These are phyloP conservation scores for Chinchilla lanigera DNA, from an alignment of 2,113 vertebrate species.

Conservation along the genomic window DNA sequence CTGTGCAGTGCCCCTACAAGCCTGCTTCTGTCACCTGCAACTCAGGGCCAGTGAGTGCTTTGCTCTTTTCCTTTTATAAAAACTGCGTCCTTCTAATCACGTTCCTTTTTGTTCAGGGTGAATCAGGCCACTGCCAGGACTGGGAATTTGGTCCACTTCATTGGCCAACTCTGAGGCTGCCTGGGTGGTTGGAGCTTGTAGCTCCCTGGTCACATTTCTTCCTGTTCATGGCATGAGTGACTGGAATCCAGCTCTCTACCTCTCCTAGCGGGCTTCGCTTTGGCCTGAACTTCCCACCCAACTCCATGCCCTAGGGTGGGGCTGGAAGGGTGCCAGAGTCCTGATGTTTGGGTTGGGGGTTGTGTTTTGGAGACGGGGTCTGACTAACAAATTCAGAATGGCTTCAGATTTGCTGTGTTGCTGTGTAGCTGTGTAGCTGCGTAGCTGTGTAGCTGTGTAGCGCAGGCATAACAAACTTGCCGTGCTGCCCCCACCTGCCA, in stretches of 20 bases:
- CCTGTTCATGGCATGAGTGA: not conserved
- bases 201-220: not conserved
- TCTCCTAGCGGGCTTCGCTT: not conserved
- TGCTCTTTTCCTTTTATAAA: not conserved
- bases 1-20: not conserved
- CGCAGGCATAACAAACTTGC: not conserved
- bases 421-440: no score
- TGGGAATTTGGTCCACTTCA: no score
- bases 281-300: not conserved
- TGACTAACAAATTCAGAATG: not conserved
- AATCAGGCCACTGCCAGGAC: not conserved
- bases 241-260: not conserved
- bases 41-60: not conserved
- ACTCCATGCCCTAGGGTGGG: accelerated
- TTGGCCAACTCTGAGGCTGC: not conserved
- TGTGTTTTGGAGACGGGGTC: not conserved
- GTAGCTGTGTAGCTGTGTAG: no score
- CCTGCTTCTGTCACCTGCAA: not conserved
- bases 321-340: not conserved
- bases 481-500: not conserved
- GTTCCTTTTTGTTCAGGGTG: not conserved
- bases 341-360: not conserved
- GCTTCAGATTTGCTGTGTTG: not conserved
- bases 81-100: not conserved
- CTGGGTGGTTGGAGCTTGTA: no score